Evolutionary conservation across 1,140 invertebrate genomes (phyloP).

Genomic region (Euschistus heros): DNA sequence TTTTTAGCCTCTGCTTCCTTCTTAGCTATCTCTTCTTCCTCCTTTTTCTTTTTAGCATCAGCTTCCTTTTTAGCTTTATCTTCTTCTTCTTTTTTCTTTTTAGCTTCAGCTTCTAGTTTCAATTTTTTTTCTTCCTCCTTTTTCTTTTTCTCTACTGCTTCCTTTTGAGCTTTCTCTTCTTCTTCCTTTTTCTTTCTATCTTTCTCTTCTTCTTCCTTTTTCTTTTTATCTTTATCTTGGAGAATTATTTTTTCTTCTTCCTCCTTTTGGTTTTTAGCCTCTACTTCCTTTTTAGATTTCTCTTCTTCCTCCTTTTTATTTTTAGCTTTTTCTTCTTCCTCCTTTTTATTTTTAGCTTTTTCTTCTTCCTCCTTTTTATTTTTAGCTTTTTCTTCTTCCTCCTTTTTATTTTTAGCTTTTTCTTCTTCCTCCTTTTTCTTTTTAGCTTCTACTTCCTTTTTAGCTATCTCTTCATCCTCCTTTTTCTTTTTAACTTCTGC

Average conservation of each 20-base stretch:
- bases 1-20: constrained; percentile 26
- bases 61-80: constrained; percentile 28
- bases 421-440: constrained; percentile 22
- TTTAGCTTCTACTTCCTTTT: constrained; percentile 22
- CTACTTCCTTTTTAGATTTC: constrained; percentile 17
- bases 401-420: constrained; percentile 28
- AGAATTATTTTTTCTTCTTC: constrained; percentile 21
- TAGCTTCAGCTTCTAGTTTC: constrained; percentile 26
- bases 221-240: constrained; percentile 9
- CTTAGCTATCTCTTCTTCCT: constrained; percentile 27
- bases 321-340: constrained; percentile 29
- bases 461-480: constrained; percentile 24
- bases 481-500: constrained; percentile 23
- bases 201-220: constrained; percentile 26
- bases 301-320: constrained; percentile 29
- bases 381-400: constrained; percentile 16
- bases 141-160: constrained; percentile 16
- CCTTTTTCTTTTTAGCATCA: constrained; percentile 20
- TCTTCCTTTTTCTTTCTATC: constrained; percentile 28
- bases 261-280: constrained; percentile 26
- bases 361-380: constrained; percentile 31
- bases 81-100: constrained; percentile 29
- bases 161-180: constrained; percentile 25
- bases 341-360: constrained; percentile 25
- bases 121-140: constrained; percentile 18